Percentiles rank a stretch among this genome's conserved stretches.
Conservation (phyloP, 2,113 vertebrate genomes). For the Heterotilapia buettikoferi region DNA sequence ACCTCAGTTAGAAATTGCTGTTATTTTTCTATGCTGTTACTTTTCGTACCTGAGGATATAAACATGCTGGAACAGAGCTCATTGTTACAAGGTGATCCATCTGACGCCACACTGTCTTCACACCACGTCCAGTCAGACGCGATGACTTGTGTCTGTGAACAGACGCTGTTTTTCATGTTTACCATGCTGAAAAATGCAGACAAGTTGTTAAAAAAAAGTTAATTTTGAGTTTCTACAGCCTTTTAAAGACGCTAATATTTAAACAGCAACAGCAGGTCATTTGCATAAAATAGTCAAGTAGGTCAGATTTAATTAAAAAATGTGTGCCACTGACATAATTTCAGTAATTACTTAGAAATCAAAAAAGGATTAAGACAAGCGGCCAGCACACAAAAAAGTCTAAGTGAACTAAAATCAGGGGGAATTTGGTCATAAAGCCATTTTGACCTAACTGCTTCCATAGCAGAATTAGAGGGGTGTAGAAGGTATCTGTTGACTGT, state of each 20-base stretch:
- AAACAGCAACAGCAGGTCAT: background rate
- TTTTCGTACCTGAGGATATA: constrained; percentile 79
- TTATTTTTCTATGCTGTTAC: constrained; percentile 56
- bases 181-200: background rate
- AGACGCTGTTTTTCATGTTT: background rate
- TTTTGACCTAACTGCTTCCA: background rate
- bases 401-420: background rate
- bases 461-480: background rate
- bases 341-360: background rate
- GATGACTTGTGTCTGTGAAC: background rate
- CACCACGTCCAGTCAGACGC: background rate
- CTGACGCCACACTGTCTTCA: background rate
- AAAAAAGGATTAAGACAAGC: background rate
- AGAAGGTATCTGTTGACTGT: background rate
- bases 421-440: background rate
- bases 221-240: background rate
- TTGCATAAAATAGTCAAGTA: background rate
- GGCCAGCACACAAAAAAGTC: background rate
- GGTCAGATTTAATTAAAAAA: background rate
- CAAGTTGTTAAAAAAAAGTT: background rate
- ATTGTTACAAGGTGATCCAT: constrained; percentile 11
- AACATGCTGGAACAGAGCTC: constrained; percentile 72
- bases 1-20: background rate
- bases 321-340: background rate
- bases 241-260: background rate